Conservation (phyloP, 2,797 vertebrate species). For the Ptychadena robeensis region DNA sequence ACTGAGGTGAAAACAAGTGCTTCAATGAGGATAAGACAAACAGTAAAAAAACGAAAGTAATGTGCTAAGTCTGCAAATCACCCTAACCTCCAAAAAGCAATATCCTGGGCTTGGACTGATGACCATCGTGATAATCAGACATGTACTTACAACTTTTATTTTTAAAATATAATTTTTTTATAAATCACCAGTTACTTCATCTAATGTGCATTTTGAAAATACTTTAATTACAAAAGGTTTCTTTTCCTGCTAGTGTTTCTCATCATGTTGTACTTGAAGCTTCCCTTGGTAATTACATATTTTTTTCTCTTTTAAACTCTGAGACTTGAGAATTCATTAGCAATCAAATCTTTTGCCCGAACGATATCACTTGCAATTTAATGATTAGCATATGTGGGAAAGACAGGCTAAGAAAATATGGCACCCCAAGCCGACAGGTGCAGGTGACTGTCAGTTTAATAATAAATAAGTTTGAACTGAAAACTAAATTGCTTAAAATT, state of each 20-base stretch:
- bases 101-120: not conserved
- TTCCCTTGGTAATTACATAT: constrained; percentile 34
- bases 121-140: not conserved
- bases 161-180: too few relatives aligned
- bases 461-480: constrained; percentile 17
- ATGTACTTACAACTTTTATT: constrained; percentile 13
- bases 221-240: constrained; percentile 42
- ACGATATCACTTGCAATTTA: constrained; percentile 51
- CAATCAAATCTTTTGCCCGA: constrained; percentile 49
- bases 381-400: constrained; percentile 34
- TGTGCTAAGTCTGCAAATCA: not conserved
- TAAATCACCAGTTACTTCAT: constrained; percentile 26
- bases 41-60: not conserved
- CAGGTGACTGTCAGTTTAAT: constrained; percentile 37
- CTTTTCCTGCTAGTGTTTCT: constrained; percentile 29
- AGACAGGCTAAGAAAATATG: constrained; percentile 38
- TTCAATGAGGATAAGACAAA: too few relatives aligned
- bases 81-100: not conserved
- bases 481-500: constrained; percentile 13
- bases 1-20: too few relatives aligned
- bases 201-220: constrained; percentile 27
- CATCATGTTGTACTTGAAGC: constrained; percentile 31
- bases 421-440: constrained; percentile 38
- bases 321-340: constrained; percentile 48
- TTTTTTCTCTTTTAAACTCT: constrained; percentile 33